Evolutionary conservation across 1,140 invertebrate genomes (phyloP).

Genomic region (Drosophila lacertosa): DNA sequence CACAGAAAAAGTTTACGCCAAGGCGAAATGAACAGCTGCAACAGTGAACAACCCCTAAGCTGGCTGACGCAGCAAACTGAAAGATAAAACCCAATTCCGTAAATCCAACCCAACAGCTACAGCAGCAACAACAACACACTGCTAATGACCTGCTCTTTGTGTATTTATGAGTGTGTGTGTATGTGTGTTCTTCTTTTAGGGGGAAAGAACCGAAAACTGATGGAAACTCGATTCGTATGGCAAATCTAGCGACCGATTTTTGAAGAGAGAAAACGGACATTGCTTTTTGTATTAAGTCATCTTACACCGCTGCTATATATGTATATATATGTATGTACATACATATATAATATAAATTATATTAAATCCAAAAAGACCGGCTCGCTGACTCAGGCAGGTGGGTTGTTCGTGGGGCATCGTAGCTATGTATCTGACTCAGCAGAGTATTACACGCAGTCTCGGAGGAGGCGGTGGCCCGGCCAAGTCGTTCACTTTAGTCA

Average conservation of each 20-base stretch:
- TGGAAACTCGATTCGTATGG: constrained; percentile 8
- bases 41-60: constrained; percentile 68
- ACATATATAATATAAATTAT: too few species aligned
- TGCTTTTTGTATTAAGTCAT: constrained; percentile 71
- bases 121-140: neutral
- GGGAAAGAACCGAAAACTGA: neutral
- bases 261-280: constrained; percentile 57
- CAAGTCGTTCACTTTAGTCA: constrained; percentile 49
- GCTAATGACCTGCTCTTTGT: neutral
- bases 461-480: constrained; percentile 34
- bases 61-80: constrained; percentile 34
- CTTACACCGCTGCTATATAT: constrained; percentile 32
- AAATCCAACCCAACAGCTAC: constrained; percentile 46
- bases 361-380: constrained; percentile 60
- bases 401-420: constrained; percentile 29
- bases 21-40: constrained; percentile 40
- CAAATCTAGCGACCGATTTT: constrained; percentile 39
- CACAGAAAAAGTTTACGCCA: constrained; percentile 38
- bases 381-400: constrained; percentile 68
- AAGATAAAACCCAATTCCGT: constrained; percentile 67
- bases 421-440: constrained; percentile 50
- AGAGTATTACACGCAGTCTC: constrained; percentile 36
- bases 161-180: too few species aligned
- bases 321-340: too few species aligned
- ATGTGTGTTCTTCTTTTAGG: too few species aligned